Evolutionary conservation across 2,113 vertebrate species (phyloP), one percentile per base, ranked within the genome.

Genomic region (Bubo bubo): DNA sequence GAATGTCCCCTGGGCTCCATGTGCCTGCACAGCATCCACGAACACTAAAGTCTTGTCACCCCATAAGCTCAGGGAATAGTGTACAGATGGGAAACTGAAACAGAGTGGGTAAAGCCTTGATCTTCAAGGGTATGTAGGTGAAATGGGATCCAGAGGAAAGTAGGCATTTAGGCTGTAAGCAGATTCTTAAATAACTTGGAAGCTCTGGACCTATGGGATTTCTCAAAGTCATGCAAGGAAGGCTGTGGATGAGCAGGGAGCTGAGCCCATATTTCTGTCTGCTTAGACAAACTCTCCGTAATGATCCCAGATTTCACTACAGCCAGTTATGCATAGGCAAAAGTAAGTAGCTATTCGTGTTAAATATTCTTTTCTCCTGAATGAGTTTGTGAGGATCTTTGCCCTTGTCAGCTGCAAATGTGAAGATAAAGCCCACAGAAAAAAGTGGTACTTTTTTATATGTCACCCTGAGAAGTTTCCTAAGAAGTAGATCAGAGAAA

Each of bases 351-450:
- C 30, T 87, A 19, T 64, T 88, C 71, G 64, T 64, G 56, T 14
- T 84, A 87, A 81, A 41, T 67, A 30, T 17, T 72, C 17, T 91
- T 90, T 89, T 72, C 66, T 94, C 35, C 52, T 76, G 52, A 79
- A n/a, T 94, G 89, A 90, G 24, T 50, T 63, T 63, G 26, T 79
- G 86, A 87, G 62, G 56, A 81, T 23, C 71, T 94, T 93, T 94
- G 68, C 80, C 63, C 79, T 93, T 84, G 50, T 70, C 89, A 91
- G 73, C 76, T 93, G 55, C 70, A 93, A 63, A 91, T 28, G 52
- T 28, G 60, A 74, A 87, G 67, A 83, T 79, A 53, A 91, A 80
- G 24, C 43, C 39, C 26, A 34, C 8, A 60, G 58, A 85, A 86
- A 62, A 20, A 77, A 47, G 23, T 55, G 39, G 39, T 27, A 10